A percentile compares a stretch with the other conserved stretches of the same genome.
Evolutionary conservation across 2,113 vertebrate species (phyloP).

Genomic region (Taxidea taxus): DNA sequence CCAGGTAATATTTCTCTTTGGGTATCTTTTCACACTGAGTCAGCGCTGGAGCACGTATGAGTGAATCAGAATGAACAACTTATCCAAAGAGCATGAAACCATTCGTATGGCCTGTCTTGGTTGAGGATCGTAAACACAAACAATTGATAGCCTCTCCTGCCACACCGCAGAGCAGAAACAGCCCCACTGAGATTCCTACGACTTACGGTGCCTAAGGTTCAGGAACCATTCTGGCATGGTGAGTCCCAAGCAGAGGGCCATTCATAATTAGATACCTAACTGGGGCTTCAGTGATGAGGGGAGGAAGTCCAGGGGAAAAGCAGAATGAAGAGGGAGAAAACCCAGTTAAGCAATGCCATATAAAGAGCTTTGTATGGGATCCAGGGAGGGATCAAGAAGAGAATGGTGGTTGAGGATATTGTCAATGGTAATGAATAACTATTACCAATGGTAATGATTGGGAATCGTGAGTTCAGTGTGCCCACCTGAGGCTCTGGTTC

Average conservation of each 20-base stretch:
- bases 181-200: background rate
- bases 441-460: no score
- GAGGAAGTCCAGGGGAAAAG: background rate
- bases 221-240: background rate
- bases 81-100: background rate
- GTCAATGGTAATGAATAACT: background rate
- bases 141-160: background rate
- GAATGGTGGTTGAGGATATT: background rate
- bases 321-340: background rate
- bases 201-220: rapidly evolving
- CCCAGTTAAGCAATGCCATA: rapidly evolving
- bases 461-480: background rate
- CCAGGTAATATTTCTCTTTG: background rate
- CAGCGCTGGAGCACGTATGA: background rate
- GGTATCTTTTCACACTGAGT: background rate
- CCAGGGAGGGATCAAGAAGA: background rate
- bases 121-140: background rate
- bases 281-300: rapidly evolving
- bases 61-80: background rate
- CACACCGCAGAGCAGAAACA: rapidly evolving
- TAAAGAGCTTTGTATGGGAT: background rate
- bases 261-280: background rate
- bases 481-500: background rate
- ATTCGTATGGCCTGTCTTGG: background rate
- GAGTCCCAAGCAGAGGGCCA: no score